Evolutionary conservation across 2,797 vertebrate species (phyloP).

Genomic region (Brachyalestes nurse): DNA sequence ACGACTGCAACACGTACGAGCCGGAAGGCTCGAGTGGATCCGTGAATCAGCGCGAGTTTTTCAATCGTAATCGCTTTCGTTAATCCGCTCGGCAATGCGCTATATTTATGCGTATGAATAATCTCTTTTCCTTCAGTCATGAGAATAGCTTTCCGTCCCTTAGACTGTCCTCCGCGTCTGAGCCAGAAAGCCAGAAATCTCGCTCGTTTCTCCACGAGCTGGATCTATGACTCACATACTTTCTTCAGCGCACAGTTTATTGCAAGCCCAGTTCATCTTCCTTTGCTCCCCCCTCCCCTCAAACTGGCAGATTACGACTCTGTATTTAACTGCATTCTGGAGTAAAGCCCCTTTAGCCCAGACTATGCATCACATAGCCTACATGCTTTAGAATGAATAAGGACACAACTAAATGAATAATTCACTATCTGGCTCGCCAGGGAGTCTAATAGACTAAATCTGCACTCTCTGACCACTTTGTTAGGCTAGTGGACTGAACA

Average conservation of each 20-base stretch:
- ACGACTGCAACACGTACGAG: conserved; percentile 4
- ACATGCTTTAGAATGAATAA: conserved; percentile 36
- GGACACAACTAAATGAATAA: conserved; percentile 27
- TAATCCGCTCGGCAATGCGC: conserved; percentile 69
- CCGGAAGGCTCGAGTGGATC: conserved; percentile 15
- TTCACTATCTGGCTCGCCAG: conserved; percentile 14
- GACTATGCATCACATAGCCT: conserved; percentile 27
- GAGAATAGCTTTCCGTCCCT: conserved; percentile 59
- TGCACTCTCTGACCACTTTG: not conserved
- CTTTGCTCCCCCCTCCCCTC: not conserved
- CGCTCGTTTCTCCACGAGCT: conserved; percentile 33
- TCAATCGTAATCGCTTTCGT: conserved; percentile 59
- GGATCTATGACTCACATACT: conserved; percentile 43
- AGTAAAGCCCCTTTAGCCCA: conserved; percentile 32
- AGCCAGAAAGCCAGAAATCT: conserved; percentile 50
- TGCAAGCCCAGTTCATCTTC: conserved; percentile 14
- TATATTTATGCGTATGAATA: conserved; percentile 71
- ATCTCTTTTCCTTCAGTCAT: conserved; percentile 63
- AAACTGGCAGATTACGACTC: conserved; percentile 15
- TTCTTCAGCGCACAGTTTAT: conserved; percentile 40
- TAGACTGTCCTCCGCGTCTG: conserved; percentile 26
- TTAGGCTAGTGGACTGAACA: not conserved
- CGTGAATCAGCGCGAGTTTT: conserved; percentile 47
- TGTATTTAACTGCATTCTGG: conserved; percentile 14
- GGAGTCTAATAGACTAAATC: not conserved